A percentile compares a stretch with the other conserved stretches of the same genome.
Conservation (phyloP, 2,888 invertebrate species). For the Machimus atricapillus region DNA sequence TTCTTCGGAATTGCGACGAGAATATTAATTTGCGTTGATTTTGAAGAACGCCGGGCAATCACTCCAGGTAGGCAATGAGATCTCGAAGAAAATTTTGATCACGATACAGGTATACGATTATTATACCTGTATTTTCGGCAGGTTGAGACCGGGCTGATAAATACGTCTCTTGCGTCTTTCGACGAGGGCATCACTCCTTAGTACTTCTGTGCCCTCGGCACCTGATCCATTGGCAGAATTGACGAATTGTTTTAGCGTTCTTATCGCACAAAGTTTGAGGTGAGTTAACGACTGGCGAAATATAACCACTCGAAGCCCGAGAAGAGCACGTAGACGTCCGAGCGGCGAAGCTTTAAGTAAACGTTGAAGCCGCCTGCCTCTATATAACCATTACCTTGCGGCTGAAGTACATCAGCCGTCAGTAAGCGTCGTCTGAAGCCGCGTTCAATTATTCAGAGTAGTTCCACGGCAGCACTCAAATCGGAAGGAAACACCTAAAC, state of each 20-base stretch:
- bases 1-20: neutral
- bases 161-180: neutral
- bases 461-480: neutral
- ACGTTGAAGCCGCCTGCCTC: neutral
- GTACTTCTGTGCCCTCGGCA: neutral
- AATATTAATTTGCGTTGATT: neutral
- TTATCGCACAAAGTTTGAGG: neutral
- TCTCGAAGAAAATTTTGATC: neutral
- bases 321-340: neutral
- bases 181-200: neutral
- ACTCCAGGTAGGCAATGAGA: neutral
- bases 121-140: neutral
- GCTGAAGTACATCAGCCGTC: neutral
- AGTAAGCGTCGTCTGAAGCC: slow-evolving; percentile 8
- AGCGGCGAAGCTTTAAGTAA: neutral
- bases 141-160: neutral
- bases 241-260: neutral
- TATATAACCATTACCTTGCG: slow-evolving; percentile 17
- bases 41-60: neutral
- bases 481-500: neutral
- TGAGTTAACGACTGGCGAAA: neutral
- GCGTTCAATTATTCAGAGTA: slow-evolving; percentile 6
- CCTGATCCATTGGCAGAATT: neutral
- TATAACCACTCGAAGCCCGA: neutral
- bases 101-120: neutral